phyloP scores from a whole-genome alignment of 2,797 vertebrate genomes.

The Pelochelys cantorii region DNA sequence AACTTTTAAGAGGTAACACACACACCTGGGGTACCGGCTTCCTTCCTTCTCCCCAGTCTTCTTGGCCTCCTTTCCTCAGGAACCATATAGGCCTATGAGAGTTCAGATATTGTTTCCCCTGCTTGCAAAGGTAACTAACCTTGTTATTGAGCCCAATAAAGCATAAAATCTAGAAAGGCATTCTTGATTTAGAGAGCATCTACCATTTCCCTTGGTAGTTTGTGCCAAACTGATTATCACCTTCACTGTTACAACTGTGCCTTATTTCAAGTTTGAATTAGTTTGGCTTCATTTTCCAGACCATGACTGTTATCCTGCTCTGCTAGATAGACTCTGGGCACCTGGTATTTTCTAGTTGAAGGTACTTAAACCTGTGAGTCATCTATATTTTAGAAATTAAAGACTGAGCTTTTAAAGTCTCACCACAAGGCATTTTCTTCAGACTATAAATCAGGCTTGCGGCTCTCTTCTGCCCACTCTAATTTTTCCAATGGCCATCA shows the following conservation, averaged over 20 bases:
- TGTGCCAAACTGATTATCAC: not conserved
- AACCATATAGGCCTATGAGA: no score
- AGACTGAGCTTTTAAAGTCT: not conserved
- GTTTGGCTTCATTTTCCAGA: not conserved
- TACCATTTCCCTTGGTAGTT: not conserved
- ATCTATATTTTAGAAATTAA: not conserved
- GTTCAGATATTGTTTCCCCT: no score
- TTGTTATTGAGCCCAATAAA: not conserved
- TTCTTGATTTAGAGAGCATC: not conserved
- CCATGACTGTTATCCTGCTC: not conserved
- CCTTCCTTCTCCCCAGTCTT: not conserved
- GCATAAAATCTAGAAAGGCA: not conserved
- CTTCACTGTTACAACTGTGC: not conserved
- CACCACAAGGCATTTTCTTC: not conserved
- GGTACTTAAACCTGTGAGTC: not conserved
- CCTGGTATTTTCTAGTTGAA: not conserved
- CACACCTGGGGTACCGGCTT: not conserved
- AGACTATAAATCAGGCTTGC: not conserved
- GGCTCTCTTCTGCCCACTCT: not conserved
- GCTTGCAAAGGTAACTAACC: no score
- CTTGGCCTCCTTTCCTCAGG: not conserved
- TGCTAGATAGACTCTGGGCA: fast-evolving
- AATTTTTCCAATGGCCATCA: not conserved
- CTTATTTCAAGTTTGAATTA: not conserved
- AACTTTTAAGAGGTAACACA: not conserved